Percentiles rank a stretch among this genome's conserved stretches.
phyloP scores from a whole-genome alignment of 2,797 vertebrate genomes.

The Siniperca scherzeri region DNA sequence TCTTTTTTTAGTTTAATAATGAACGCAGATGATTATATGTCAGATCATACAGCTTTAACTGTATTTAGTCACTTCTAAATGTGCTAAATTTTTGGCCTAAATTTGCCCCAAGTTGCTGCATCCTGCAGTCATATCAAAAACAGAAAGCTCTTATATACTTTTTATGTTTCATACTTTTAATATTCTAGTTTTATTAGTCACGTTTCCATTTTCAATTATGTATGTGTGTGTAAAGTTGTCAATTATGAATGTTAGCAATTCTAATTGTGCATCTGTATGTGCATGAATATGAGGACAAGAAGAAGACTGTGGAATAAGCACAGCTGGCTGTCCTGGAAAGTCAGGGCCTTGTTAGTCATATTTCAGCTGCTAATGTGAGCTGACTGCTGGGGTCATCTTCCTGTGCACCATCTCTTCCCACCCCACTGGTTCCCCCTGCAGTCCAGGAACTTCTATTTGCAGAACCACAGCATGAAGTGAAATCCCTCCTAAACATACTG shows the following conservation, averaged over 20 bases:
- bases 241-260: slow-evolving; percentile 60
- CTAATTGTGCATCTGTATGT: slow-evolving; percentile 60
- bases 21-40: background rate
- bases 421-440: slow-evolving; percentile 78
- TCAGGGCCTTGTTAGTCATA: slow-evolving; percentile 77
- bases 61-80: background rate
- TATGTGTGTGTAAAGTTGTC: slow-evolving; percentile 33
- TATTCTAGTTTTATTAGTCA: slow-evolving; percentile 29
- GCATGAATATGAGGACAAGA: slow-evolving; percentile 50
- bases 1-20: background rate
- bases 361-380: slow-evolving; percentile 80
- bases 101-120: background rate
- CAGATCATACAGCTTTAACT: background rate
- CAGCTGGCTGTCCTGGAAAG: slow-evolving; percentile 73
- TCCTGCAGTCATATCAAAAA: slow-evolving; percentile 8
- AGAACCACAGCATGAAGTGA: slow-evolving; percentile 74
- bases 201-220: slow-evolving; percentile 58
- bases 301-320: slow-evolving; percentile 53
- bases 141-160: background rate
- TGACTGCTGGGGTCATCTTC: slow-evolving; percentile 81
- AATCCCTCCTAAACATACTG: slow-evolving; percentile 64
- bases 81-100: background rate
- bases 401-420: slow-evolving; percentile 65
- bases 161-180: slow-evolving; percentile 23
- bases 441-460: slow-evolving; percentile 79